Percentiles rank a stretch among this genome's conserved stretches.
These are phyloP conservation scores for Todiramphus saurophagus DNA, from an alignment of 2,113 vertebrate genomes.

Conservation along the genomic window DNA sequence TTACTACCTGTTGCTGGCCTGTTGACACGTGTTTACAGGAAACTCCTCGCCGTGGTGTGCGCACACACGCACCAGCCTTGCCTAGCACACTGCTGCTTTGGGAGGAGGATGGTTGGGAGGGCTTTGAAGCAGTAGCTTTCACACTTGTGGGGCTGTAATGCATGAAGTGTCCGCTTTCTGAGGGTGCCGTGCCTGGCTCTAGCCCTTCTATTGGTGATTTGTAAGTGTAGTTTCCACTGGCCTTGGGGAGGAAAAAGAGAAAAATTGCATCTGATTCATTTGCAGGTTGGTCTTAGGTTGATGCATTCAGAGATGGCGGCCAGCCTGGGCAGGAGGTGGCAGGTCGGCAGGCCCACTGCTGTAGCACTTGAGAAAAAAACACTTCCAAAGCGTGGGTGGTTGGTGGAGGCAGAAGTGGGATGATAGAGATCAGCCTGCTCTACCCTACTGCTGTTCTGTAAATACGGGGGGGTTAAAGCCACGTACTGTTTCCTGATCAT, in stretches of 20 bases:
- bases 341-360: neutral
- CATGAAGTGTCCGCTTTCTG: neutral
- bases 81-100: fast-evolving
- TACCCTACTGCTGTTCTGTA: neutral
- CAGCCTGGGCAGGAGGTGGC: neutral
- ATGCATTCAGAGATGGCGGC: neutral
- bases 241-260: neutral
- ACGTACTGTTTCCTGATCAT: neutral
- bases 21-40: neutral
- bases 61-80: neutral
- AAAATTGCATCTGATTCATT: neutral
- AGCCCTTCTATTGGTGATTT: neutral
- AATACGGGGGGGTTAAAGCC: fast-evolving
- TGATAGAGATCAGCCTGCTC: fast-evolving
- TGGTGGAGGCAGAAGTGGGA: neutral
- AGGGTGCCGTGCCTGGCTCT: fast-evolving
- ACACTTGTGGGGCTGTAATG: neutral
- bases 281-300: neutral
- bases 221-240: neutral
- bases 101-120: fast-evolving
- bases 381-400: neutral
- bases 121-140: neutral
- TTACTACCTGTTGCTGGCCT: fast-evolving
- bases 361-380: neutral
- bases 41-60: neutral